A percentile compares a stretch with the other conserved stretches of the same genome.
These are phyloP conservation scores for Alces alces DNA, from an alignment of 2,113 vertebrate species.

Conservation along the genomic window DNA sequence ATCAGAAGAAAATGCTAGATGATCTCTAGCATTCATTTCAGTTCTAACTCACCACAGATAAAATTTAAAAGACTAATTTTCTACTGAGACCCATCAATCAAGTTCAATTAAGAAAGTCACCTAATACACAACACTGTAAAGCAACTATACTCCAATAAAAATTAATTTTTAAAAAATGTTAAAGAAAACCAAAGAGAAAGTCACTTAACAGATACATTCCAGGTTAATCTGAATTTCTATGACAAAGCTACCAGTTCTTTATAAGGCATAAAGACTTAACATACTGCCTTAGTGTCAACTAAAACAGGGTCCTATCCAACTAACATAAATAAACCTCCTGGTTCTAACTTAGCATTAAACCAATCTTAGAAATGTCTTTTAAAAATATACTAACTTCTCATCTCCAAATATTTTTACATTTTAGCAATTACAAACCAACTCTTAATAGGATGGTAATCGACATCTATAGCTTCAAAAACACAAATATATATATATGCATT, in stretches of 20 bases:
- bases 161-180: not conserved
- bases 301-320: not conserved
- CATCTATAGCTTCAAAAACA: not conserved
- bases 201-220: not conserved
- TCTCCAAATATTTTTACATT: constrained; percentile 41
- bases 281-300: not conserved
- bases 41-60: not conserved
- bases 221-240: not conserved
- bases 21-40: constrained; percentile 8
- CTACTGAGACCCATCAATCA: not conserved
- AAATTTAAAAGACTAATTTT: not conserved
- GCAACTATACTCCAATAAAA: not conserved
- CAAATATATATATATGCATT: not conserved
- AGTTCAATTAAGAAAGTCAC: constrained; percentile 16
- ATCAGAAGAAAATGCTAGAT: not conserved
- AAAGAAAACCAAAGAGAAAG: not conserved
- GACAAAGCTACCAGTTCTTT: not conserved
- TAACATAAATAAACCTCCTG: not conserved
- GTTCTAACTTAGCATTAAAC: constrained; percentile 23
- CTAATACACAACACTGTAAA: not conserved
- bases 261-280: not conserved
- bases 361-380: not conserved
- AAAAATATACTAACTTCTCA: constrained; percentile 10
- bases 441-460: constrained; percentile 21
- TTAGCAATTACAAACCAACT: constrained; percentile 20